These are phyloP conservation scores for Drosophila punjabiensis DNA, from an alignment of 1,140 invertebrate genomes.

Conservation along the genomic window DNA sequence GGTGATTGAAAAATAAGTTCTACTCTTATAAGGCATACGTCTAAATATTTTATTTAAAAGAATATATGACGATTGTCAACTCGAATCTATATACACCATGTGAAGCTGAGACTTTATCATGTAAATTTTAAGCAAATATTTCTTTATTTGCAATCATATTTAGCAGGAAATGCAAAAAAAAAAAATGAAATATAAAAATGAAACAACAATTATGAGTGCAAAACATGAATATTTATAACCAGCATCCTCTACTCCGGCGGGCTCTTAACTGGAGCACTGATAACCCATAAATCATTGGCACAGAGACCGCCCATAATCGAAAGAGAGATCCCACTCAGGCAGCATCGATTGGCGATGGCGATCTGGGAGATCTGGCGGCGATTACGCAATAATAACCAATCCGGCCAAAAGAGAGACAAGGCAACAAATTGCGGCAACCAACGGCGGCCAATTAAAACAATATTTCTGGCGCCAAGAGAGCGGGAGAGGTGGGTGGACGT, in stretches of 20 bases:
- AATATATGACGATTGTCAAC: not conserved
- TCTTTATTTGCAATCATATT: not conserved
- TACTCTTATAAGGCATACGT: no score
- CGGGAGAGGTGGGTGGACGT: slow-evolving; percentile 29
- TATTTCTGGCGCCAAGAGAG: slow-evolving; percentile 27
- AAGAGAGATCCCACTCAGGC: slow-evolving; percentile 30
- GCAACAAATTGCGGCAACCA: slow-evolving; percentile 43
- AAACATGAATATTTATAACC: slow-evolving; percentile 33
- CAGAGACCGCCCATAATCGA: slow-evolving; percentile 35
- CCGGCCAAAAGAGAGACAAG: slow-evolving; percentile 15
- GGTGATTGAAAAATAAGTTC: not conserved
- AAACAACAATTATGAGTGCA: slow-evolving; percentile 1
- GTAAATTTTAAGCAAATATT: not conserved
- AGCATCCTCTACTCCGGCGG: slow-evolving; percentile 8
- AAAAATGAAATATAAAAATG: not conserved
- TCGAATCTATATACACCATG: not conserved
- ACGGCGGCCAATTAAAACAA: slow-evolving; percentile 40
- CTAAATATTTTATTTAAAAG: not conserved
- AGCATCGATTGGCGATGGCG: slow-evolving; percentile 20
- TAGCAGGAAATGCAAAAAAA: not conserved
- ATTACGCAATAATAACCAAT: slow-evolving; percentile 42
- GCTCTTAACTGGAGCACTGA: slow-evolving; percentile 36
- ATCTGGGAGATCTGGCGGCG: slow-evolving; percentile 8
- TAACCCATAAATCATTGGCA: slow-evolving; percentile 29
- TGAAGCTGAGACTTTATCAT: not conserved